A percentile compares a stretch with the other conserved stretches of the same genome.
Conservation (phyloP, 1,140 invertebrate genomes). For the Brachionus angularis region DNA sequence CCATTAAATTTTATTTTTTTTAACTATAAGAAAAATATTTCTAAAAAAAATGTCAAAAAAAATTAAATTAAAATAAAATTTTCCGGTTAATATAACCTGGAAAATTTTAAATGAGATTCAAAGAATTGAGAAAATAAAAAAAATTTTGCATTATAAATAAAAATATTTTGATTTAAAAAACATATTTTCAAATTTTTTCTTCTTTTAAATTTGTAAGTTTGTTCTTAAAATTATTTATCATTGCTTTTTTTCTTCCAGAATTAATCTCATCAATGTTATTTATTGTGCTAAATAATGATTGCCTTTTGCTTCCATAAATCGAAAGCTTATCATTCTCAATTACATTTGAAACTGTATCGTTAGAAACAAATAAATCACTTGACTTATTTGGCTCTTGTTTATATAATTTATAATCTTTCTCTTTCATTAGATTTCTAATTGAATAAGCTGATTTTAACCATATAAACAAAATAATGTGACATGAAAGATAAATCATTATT, state of each 20-base stretch:
- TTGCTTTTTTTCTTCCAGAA: neutral
- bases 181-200: too few relatives aligned
- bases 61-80: neutral
- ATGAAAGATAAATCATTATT: neutral
- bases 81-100: too few relatives aligned
- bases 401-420: neutral
- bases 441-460: constrained; percentile 10
- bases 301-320: neutral
- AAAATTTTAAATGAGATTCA: too few relatives aligned
- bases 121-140: too few relatives aligned
- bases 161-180: too few relatives aligned
- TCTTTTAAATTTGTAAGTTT: too few relatives aligned
- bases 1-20: constrained; percentile 30
- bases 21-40: neutral
- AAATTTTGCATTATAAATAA: too few relatives aligned
- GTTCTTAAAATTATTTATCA: too few relatives aligned
- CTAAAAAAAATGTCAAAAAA: neutral
- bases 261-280: constrained; percentile 7
- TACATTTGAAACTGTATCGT: neutral
- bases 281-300: neutral
- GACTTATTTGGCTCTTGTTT: neutral
- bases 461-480: neutral
- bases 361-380: neutral
- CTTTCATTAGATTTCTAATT: neutral
- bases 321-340: neutral